Percentiles rank a stretch among this genome's conserved stretches.
phyloP scores from a whole-genome alignment of 2,113 vertebrate species.

The Calidris pugnax region DNA sequence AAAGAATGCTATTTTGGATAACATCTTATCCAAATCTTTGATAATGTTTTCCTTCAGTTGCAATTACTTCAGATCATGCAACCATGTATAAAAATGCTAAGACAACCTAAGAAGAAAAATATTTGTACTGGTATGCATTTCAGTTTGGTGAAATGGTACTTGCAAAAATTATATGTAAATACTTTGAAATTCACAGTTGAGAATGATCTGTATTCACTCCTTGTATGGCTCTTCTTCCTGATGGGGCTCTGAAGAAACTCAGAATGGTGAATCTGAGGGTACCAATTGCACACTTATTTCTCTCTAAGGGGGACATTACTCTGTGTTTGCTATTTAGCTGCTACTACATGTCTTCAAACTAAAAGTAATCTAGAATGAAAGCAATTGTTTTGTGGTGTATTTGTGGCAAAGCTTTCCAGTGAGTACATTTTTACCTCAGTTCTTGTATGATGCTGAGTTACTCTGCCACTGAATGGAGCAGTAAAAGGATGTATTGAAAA shows the following conservation, averaged over 20 bases:
- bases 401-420: neutral
- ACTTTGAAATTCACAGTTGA: neutral
- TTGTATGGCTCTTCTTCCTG: neutral
- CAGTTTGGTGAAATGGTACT: neutral
- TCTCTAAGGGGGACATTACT: fast-evolving
- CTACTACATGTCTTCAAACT: neutral
- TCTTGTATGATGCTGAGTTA: neutral
- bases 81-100: neutral
- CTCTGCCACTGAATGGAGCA: neutral
- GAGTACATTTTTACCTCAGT: neutral
- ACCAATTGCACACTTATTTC: neutral
- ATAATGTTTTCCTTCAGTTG: neutral
- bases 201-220: neutral
- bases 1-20: neutral
- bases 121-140: neutral
- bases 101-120: neutral
- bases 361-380: neutral
- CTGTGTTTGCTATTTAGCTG: neutral
- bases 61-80: neutral
- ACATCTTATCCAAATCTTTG: neutral
- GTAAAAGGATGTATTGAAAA: neutral
- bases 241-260: neutral
- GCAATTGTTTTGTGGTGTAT: neutral
- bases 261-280: neutral
- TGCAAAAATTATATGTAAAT: neutral